Base-by-base conservation (phyloP, 2,797 vertebrate species). In the Paedocypris micromegethes region DNA sequence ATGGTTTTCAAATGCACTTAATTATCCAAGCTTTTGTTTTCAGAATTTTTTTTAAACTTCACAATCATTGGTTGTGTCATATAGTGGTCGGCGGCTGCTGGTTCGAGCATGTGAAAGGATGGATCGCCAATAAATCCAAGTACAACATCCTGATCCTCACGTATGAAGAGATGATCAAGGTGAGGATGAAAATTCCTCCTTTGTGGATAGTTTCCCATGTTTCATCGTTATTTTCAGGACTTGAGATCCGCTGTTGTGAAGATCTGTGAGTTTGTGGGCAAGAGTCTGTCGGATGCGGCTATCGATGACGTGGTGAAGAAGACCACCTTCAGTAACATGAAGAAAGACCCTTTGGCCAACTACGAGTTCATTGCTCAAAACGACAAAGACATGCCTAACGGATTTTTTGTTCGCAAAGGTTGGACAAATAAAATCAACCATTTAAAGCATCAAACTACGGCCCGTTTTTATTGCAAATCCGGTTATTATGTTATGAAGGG, bases 121-220 rank as follows among this genome's bases (percentile, higher is more conserved):
- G 86, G 86, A 77, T 81, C 57, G 73, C 55, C 4, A 87, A 88
- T 49, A 83, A 77, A 71, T 73, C 87, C 57, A 84, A 88, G 46
- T 90, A 86, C 78, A 86, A 87, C 66, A 89, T 90, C 59, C 70
- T 88, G 53, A 86, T 90, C 59, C 70, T 88, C 46, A 82, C 72
- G 39, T 90, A 84, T 37, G 88, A 91, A 67, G 86, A 86, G 72
- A 83, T 89, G 85, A 88, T 83, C 72, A 87, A 86, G 86, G 88
- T 88, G 73, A 74, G 62, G 52, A 3, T 1, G 46, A 5, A 23
- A 23, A 1, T 23, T 23, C 23, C 23, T 23, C 23, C 23, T 23
- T 23, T 23, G 23, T 23, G 23, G 9, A 58, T 23, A 8, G 2
- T 9, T 9, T 47, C 54, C 5, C 9, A 55, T 41, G 45, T 60